phyloP scores from a whole-genome alignment of 92 coral and sea anemone genomes.

The Desmophyllum pertusum region DNA sequence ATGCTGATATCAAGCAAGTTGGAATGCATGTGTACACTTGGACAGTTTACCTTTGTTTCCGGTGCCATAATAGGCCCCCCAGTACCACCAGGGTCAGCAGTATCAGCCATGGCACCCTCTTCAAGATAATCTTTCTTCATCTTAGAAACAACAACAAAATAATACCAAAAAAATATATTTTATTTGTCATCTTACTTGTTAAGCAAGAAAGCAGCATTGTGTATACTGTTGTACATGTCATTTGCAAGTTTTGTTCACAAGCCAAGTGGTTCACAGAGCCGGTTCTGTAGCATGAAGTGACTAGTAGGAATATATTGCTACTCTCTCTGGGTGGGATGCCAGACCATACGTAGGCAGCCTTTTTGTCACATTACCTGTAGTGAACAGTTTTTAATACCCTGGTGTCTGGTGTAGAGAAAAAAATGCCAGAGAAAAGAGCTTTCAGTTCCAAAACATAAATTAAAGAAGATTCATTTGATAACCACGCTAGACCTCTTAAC shows the following conservation, averaged over 20 bases:
- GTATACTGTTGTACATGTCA: not conserved
- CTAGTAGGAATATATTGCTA: not conserved
- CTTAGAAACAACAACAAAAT: slow-evolving; percentile 39
- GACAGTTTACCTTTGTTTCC: slow-evolving; percentile 81
- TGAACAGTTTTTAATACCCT: no score
- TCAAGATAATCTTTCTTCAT: slow-evolving; percentile 97
- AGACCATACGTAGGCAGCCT: no score
- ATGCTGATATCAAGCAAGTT: no score
- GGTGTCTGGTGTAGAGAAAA: no score
- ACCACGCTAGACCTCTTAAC: no score
- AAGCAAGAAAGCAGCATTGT: no score
- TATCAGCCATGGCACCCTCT: slow-evolving; percentile 99
- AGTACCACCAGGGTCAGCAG: slow-evolving; percentile 98
- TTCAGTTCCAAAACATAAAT: no score
- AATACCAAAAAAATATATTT: not conserved
- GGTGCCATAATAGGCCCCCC: slow-evolving; percentile 98
- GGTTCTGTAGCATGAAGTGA: not conserved
- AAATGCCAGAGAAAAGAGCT: no score
- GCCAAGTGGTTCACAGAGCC: not conserved
- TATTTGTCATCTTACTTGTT: no score
- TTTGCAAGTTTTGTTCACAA: not conserved
- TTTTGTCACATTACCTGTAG: no score
- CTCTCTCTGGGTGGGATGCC: not conserved
- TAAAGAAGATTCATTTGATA: no score
- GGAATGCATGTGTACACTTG: no score